Evolutionary conservation across 2,888 invertebrate genomes (phyloP).

Genomic region (Sminthurinus aureus): DNA sequence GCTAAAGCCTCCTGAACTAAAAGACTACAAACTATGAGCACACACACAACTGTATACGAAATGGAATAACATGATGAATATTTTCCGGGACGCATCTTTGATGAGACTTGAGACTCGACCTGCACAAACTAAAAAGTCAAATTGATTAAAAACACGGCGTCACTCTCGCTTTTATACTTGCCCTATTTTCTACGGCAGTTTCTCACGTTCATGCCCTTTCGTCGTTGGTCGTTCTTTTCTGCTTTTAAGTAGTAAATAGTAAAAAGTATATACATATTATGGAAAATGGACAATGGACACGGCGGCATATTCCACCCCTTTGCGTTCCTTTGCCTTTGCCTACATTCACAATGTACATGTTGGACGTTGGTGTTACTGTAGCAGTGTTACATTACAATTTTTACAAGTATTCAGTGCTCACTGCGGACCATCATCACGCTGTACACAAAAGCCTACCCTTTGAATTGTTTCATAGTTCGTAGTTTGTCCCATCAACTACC

Average conservation of each 20-base stretch:
- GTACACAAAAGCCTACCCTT: no score
- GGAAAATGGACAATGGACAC: neutral
- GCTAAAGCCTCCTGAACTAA: neutral
- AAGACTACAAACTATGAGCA: neutral
- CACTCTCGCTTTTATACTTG: constrained; percentile 5
- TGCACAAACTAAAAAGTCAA: neutral
- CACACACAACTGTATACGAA: neutral
- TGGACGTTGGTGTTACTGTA: no score
- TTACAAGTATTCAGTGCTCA: no score
- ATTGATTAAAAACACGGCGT: neutral
- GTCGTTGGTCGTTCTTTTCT: neutral
- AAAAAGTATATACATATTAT: neutral
- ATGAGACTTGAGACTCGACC: neutral
- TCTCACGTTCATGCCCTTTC: neutral
- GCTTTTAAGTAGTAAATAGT: neutral
- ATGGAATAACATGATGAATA: neutral
- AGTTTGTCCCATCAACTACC: no score
- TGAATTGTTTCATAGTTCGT: no score
- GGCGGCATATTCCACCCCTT: neutral
- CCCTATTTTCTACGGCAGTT: constrained; percentile 8
- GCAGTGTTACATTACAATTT: no score
- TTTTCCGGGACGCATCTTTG: neutral
- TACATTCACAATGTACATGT: no score
- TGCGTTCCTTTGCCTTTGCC: neutral
- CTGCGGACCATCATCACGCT: no score